Evolutionary conservation across 1,140 invertebrate species (phyloP).

Genomic region (Micrasema minimum): DNA sequence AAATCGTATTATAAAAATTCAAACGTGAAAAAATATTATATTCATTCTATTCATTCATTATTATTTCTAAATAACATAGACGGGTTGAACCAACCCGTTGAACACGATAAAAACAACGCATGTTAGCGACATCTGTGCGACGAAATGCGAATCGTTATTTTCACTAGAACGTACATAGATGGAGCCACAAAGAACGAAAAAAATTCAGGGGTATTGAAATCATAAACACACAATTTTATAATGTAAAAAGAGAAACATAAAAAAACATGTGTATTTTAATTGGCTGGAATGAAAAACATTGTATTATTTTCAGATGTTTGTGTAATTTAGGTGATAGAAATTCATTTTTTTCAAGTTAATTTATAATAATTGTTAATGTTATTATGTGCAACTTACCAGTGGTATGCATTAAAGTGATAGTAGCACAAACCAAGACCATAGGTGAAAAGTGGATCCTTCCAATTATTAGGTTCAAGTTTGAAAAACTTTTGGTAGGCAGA

Average conservation of each 20-base stretch:
- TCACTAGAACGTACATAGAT: slow-evolving; percentile 2
- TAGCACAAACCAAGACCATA: slow-evolving; percentile 95
- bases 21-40: too few relatives aligned
- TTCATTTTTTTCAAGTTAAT: neutral
- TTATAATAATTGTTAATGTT: neutral
- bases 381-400: slow-evolving; percentile 82
- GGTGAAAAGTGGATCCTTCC: slow-evolving; percentile 91
- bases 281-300: too few relatives aligned
- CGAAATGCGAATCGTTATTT: neutral
- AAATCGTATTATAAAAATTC: too few relatives aligned
- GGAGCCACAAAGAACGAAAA: slow-evolving; percentile 31
- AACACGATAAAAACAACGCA: neutral
- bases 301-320: too few relatives aligned
- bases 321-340: too few relatives aligned
- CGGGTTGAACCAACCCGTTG: too few relatives aligned
- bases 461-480: slow-evolving; percentile 81
- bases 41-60: too few relatives aligned
- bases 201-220: too few relatives aligned
- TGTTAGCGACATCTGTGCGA: slow-evolving; percentile 8
- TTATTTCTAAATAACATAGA: too few relatives aligned
- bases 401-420: slow-evolving; percentile 94
- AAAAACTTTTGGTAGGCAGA: slow-evolving; percentile 96
- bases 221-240: too few relatives aligned
- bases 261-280: too few relatives aligned
- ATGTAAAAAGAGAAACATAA: too few relatives aligned